Evolutionary conservation across 1,140 invertebrate species (phyloP).

Genomic region (Ephestia elutella): DNA sequence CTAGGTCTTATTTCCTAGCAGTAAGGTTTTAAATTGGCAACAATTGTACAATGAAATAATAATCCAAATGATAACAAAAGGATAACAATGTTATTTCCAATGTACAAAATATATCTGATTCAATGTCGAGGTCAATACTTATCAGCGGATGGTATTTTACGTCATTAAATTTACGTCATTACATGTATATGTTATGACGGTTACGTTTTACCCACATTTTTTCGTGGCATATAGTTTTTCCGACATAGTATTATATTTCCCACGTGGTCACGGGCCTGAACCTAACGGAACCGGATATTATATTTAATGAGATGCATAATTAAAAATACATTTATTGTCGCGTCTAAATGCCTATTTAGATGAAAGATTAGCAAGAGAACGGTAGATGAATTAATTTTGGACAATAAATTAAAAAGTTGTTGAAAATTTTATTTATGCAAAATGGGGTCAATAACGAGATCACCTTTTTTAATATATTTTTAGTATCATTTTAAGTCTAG

Average conservation of each 20-base stretch:
- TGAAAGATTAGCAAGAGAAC: neutral
- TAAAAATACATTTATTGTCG: neutral
- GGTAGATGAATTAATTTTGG: neutral
- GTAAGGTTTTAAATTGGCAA: too few relatives aligned
- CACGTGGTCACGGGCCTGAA: conserved; percentile 2
- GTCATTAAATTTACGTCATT: neutral
- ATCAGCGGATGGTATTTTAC: neutral
- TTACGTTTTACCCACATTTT: neutral
- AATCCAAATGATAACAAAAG: too few relatives aligned
- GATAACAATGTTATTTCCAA: too few relatives aligned
- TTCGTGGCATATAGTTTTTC: neutral
- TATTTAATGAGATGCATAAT: neutral
- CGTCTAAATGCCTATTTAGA: neutral
- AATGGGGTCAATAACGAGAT: too few relatives aligned
- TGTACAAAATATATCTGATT: neutral
- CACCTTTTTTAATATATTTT: too few relatives aligned
- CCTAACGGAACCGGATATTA: conserved; percentile 23
- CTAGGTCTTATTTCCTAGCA: too few relatives aligned
- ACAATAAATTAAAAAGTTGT: too few relatives aligned
- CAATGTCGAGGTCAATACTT: neutral
- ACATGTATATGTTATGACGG: neutral
- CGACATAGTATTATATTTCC: neutral
- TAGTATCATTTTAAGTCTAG: too few relatives aligned
- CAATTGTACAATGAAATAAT: too few relatives aligned
- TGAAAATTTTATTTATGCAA: too few relatives aligned